phyloP scores from a whole-genome alignment of 2,888 invertebrate genomes.

The Mycalesis mineus region DNA sequence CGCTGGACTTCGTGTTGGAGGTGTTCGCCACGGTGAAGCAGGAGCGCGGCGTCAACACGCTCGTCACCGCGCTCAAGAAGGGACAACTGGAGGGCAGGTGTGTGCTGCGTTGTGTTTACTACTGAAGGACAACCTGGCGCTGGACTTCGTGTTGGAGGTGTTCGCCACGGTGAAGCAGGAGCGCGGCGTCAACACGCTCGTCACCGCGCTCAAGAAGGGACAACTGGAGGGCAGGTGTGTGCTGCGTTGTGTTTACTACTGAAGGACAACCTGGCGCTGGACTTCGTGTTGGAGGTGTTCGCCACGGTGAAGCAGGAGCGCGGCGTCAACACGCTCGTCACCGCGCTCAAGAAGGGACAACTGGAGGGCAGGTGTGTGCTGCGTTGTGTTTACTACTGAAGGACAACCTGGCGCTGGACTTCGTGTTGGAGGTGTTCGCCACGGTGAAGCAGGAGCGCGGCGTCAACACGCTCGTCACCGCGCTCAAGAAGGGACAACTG shows the following conservation, averaged over 20 bases:
- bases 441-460: conserved; percentile 96
- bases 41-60: conserved; percentile 91
- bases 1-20: conserved; percentile 95
- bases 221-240: conserved; percentile 84
- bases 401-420: conserved; percentile 95
- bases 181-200: conserved; percentile 90
- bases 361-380: conserved; percentile 81
- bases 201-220: conserved; percentile 91
- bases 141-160: conserved; percentile 95
- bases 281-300: conserved; percentile 96
- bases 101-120: conserved; percentile 54
- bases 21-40: conserved; percentile 94
- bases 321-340: conserved; percentile 90
- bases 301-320: conserved; percentile 94
- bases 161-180: conserved; percentile 94
- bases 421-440: conserved; percentile 93
- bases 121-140: conserved; percentile 93
- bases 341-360: conserved; percentile 91
- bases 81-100: conserved; percentile 87
- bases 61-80: conserved; percentile 91
- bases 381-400: conserved; percentile 80
- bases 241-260: conserved; percentile 70
- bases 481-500: conserved; percentile 91
- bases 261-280: conserved; percentile 95
- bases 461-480: conserved; percentile 88